Conservation (phyloP, 2,888 invertebrate species). For the Coleophora deauratella region DNA sequence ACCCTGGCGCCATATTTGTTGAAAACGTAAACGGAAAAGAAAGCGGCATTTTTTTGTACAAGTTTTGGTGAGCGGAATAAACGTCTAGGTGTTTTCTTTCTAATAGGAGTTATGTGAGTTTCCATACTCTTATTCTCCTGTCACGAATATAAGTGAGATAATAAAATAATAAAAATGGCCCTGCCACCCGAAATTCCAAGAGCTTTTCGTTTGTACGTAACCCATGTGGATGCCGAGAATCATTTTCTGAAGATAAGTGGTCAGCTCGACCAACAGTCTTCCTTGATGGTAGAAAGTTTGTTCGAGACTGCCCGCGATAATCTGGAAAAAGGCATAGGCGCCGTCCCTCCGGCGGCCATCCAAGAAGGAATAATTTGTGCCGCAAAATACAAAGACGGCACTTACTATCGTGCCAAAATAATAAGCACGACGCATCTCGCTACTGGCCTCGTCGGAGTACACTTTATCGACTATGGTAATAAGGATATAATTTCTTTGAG, state of each 20-base stretch:
- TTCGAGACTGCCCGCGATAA: constrained; percentile 50
- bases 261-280: constrained; percentile 75
- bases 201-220: constrained; percentile 70
- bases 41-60: constrained; percentile 44
- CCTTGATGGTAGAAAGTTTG: constrained; percentile 71
- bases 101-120: constrained; percentile 41
- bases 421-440: constrained; percentile 55
- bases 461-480: constrained; percentile 81
- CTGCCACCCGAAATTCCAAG: constrained; percentile 42
- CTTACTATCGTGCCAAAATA: constrained; percentile 78
- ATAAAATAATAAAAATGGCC: constrained; percentile 33
- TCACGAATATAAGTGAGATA: background rate
- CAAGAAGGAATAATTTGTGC: constrained; percentile 75
- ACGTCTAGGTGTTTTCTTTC: constrained; percentile 25
- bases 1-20: constrained; percentile 63
- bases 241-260: constrained; percentile 82
- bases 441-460: constrained; percentile 75
- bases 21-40: constrained; percentile 63
- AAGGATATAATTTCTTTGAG: constrained; percentile 73
- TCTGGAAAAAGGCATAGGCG: constrained; percentile 56
- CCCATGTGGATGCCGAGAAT: constrained; percentile 80
- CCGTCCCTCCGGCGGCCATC: constrained; percentile 61
- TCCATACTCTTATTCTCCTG: constrained; percentile 2
- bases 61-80: constrained; percentile 32
- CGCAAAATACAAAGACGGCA: constrained; percentile 78